phyloP scores from a whole-genome alignment of 2,113 vertebrate species.

The Aleadryas rufinucha region DNA sequence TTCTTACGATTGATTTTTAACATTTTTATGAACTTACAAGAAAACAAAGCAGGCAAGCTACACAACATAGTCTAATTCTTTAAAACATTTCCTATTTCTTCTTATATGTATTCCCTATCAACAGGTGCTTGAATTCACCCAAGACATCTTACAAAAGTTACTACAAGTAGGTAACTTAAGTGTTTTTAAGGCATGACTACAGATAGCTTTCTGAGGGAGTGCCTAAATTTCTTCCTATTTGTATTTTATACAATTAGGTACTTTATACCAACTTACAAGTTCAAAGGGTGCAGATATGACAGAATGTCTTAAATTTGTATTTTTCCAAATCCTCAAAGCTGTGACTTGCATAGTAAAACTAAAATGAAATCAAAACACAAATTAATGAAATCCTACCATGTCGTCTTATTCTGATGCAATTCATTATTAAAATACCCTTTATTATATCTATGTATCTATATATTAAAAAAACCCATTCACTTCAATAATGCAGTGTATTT shows the following conservation, averaged over 20 bases:
- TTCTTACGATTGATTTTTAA: background rate
- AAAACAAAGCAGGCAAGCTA: background rate
- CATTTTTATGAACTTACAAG: background rate
- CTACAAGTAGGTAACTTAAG: background rate
- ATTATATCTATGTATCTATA: background rate
- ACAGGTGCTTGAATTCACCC: background rate
- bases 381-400: background rate
- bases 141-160: background rate
- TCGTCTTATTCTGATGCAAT: background rate
- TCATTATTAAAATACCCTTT: background rate
- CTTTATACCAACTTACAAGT: background rate
- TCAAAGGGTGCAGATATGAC: background rate
- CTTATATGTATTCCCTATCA: background rate
- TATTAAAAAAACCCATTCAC: background rate
- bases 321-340: background rate
- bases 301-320: background rate
- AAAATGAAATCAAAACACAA: background rate
- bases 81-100: background rate
- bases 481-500: background rate
- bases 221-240: background rate
- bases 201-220: background rate
- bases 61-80: background rate
- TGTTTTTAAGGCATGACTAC: background rate
- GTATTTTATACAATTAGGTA: background rate
- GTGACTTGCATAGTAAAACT: background rate